phyloP scores from a whole-genome alignment of 2,797 vertebrate genomes.

The Pristis pectinata region DNA sequence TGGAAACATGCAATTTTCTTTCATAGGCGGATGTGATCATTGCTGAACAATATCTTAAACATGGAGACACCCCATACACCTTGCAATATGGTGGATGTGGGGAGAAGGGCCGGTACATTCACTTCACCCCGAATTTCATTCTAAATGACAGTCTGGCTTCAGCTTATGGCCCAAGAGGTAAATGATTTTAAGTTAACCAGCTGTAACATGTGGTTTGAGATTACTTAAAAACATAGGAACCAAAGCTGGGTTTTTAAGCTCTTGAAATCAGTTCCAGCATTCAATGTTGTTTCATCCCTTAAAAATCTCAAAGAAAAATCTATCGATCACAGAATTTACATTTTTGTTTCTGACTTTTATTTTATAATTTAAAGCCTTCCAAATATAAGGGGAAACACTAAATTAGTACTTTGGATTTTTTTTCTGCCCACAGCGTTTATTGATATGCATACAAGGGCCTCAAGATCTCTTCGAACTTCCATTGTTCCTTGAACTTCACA shows the following conservation, averaged over 20 bases:
- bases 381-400: too few relatives aligned
- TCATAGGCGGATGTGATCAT: slow-evolving; percentile 54
- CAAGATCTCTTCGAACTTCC: too few relatives aligned
- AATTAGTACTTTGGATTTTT: too few relatives aligned
- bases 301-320: not conserved
- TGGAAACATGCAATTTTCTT: not conserved
- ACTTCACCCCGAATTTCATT: slow-evolving; percentile 56
- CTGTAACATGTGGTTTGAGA: not conserved
- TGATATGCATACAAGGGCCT: too few relatives aligned
- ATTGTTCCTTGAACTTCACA: too few relatives aligned
- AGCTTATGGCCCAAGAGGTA: slow-evolving; percentile 54
- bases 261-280: not conserved
- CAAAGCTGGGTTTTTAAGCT: not conserved
- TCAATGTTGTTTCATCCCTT: not conserved
- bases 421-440: too few relatives aligned
- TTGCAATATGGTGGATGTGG: slow-evolving; percentile 55
- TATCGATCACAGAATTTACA: not conserved
- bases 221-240: not conserved
- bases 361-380: too few relatives aligned
- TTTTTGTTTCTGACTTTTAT: too few relatives aligned
- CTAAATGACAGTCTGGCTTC: slow-evolving; percentile 43
- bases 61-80: slow-evolving; percentile 55
- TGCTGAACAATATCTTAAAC: slow-evolving; percentile 42
- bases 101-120: slow-evolving; percentile 52
- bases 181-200: slow-evolving; percentile 24